A percentile compares a stretch with the other conserved stretches of the same genome.
Evolutionary conservation across 2,113 vertebrate genomes (phyloP).

Genomic region (Coregonus clupeaformis): DNA sequence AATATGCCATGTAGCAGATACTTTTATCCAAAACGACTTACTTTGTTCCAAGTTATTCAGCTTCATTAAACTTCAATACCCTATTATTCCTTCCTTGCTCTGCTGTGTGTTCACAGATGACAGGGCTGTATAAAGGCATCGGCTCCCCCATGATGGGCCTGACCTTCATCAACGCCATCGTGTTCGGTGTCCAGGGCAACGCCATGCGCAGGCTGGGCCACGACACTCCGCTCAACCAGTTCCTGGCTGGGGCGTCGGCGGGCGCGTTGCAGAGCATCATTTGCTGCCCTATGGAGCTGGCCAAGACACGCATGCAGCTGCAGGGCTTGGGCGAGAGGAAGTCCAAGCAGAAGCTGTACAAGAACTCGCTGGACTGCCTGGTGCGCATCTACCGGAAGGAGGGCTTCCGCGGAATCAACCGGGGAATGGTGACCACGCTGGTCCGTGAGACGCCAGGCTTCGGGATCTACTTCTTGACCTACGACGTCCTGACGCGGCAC

Average conservation of each 20-base stretch:
- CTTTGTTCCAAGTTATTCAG: too few species aligned
- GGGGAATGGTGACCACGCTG: constrained; percentile 90
- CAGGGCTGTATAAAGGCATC: constrained; percentile 94
- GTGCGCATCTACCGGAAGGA: constrained; percentile 87
- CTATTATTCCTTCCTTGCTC: too few species aligned
- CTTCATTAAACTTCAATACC: too few species aligned
- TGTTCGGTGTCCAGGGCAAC: constrained; percentile 95
- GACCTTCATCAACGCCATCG: constrained; percentile 96
- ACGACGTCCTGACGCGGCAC: constrained; percentile 86
- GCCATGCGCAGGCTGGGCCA: constrained; percentile 80
- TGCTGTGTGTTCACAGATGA: constrained; percentile 64
- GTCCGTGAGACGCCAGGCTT: constrained; percentile 92
- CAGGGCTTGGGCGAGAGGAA: constrained; percentile 88
- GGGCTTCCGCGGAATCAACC: constrained; percentile 85
- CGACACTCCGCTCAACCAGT: constrained; percentile 92
- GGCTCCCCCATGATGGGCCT: constrained; percentile 98
- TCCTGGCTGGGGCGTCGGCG: constrained; percentile 88
- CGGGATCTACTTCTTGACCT: constrained; percentile 93
- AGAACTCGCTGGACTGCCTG: constrained; percentile 93
- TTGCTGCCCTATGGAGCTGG: constrained; percentile 97
- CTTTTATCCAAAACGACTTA: too few species aligned
- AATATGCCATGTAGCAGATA: too few species aligned
- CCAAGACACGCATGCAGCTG: constrained; percentile 97
- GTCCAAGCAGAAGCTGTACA: constrained; percentile 80
- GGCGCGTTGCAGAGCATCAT: constrained; percentile 91